Evolutionary conservation across 1,140 invertebrate species (phyloP), one percentile per base, ranked within the genome.

Genomic region (Drosophila pandora): DNA sequence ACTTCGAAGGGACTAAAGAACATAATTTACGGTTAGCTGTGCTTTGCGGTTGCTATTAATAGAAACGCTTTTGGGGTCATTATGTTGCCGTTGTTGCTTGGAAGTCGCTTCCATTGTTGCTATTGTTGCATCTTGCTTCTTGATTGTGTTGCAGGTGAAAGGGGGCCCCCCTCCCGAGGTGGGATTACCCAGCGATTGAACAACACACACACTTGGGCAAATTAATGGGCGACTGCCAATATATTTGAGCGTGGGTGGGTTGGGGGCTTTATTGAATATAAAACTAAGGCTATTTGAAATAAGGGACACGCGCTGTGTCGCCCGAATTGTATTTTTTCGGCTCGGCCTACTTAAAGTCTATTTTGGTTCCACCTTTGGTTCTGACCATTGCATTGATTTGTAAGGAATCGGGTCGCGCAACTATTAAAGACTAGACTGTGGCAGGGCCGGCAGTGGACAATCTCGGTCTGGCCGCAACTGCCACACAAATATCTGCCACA

Each of bases 1-100:
- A 58, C 59, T 41, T 69, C 13, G 45, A 45, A 70, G 68, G 63
- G 41, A 57, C 63, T 47, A 49, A 57, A 57, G 70, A 75, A 75
- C 71, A 76, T 76, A 76, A 69, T 76, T 76, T 76, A 76, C 73
- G 63, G 67, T 57, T 69, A 76, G 63, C 63, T 69, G 9, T 59
- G 73, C 55, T 76, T 43, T 75, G 73, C 56, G 71, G 72, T 54
- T 74, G 12, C 71, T 76, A 76, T 76, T 76, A 76, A 76, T 76
- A 76, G 73, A 68, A 76, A 47, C 57, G 72, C 72, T 76, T 76
- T 76, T 76, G 73, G 71, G 73, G 73, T 76, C 73, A 76, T 76
- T 76, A 76, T 56, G 56, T 67, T 68, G 56, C 45, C 52, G 55
- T 76, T 75, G 72, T 61, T 61, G 50, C 28, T 39, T 6, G 2